phyloP scores from a whole-genome alignment of 2,888 invertebrate genomes.

The Flabesymbios commensalis region DNA sequence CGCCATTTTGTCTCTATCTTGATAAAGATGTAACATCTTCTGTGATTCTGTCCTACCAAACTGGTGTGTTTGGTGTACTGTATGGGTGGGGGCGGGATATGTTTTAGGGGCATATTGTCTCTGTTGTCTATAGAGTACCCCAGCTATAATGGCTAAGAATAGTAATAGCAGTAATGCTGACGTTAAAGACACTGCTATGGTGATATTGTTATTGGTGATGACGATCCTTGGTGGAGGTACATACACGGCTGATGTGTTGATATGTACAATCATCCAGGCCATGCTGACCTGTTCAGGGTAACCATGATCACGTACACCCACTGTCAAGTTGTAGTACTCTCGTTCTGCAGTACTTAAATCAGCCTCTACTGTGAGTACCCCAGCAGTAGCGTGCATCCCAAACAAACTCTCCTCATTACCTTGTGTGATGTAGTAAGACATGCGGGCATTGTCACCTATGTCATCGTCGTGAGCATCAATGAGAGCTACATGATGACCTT shows the following conservation, averaged over 20 bases:
- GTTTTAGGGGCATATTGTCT: too few species aligned
- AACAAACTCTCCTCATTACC: not conserved
- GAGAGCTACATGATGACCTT: not conserved
- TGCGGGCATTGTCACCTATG: not conserved
- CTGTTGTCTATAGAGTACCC: not conserved
- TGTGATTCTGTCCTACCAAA: too few species aligned
- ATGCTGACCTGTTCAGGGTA: not conserved
- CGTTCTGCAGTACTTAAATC: not conserved
- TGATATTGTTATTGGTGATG: not conserved
- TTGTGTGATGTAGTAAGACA: not conserved
- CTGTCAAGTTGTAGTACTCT: not conserved
- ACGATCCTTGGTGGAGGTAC: not conserved
- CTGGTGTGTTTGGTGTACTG: too few species aligned
- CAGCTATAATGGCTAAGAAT: not conserved
- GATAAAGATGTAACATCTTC: too few species aligned
- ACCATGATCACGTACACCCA: slow-evolving; percentile 5
- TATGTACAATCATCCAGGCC: not conserved
- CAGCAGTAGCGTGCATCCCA: not conserved
- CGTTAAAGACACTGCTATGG: not conserved
- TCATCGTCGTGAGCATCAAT: not conserved
- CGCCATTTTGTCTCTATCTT: too few species aligned
- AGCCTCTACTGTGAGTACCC: not conserved
- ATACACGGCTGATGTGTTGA: not conserved
- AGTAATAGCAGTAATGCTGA: not conserved
- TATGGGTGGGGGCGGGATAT: too few species aligned